A percentile compares a stretch with the other conserved stretches of the same genome.
Conservation (phyloP, 2,888 invertebrate genomes). For the Thyatira batis region DNA sequence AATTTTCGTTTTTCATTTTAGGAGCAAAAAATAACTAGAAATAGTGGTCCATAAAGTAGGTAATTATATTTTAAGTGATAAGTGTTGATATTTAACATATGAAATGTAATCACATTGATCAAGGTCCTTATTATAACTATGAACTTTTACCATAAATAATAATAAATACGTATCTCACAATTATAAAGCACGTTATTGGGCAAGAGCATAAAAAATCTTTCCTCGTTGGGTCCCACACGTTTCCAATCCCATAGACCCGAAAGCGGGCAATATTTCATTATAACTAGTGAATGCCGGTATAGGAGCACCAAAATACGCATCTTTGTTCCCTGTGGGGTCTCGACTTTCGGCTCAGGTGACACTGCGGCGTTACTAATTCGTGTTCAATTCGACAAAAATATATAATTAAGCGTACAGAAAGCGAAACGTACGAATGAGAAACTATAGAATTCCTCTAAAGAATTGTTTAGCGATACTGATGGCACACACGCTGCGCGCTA, state of each 20-base stretch:
- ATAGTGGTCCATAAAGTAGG: too few species aligned
- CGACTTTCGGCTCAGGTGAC: conserved; percentile 74
- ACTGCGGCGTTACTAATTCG: conserved; percentile 74
- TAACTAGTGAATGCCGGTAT: conserved; percentile 65
- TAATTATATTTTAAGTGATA: too few species aligned
- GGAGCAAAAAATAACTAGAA: too few species aligned
- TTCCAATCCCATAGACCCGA: conserved; percentile 72
- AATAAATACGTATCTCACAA: conserved; percentile 48
- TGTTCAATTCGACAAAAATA: conserved; percentile 45
- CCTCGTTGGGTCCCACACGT: conserved; percentile 46
- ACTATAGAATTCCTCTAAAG: conserved; percentile 44
- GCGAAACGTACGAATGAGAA: conserved; percentile 59
- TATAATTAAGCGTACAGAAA: conserved; percentile 46
- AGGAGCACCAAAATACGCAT: conserved; percentile 70
- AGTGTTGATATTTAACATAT: too few species aligned
- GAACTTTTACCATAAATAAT: too few species aligned
- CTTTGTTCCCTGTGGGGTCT: conserved; percentile 72
- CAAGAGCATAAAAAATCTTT: conserved; percentile 58
- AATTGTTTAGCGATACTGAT: conserved; percentile 39
- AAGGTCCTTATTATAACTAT: too few species aligned
- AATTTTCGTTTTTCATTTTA: too few species aligned
- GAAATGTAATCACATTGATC: too few species aligned
- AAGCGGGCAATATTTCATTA: conserved; percentile 67
- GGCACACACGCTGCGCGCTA: conserved; percentile 66
- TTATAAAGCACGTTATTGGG: conserved; percentile 48